Conservation (phyloP, 2,888 invertebrate species). For the Biston betularia region DNA sequence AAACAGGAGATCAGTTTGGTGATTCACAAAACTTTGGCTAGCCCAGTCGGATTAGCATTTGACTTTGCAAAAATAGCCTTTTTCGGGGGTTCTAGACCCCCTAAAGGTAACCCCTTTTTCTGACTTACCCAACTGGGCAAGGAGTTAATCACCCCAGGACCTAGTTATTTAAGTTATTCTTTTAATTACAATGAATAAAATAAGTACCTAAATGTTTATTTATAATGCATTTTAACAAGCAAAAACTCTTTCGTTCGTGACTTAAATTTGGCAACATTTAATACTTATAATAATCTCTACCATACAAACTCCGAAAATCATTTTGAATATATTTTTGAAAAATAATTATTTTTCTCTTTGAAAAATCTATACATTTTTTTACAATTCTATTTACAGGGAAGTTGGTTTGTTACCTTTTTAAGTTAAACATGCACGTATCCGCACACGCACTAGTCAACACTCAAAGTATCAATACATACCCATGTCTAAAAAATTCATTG, state of each 20-base stretch:
- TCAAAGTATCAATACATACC: neutral
- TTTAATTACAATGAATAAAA: too few species aligned
- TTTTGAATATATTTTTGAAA: constrained; percentile 46
- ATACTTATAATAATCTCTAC: constrained; percentile 51
- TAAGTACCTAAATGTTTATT: too few species aligned
- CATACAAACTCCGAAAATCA: constrained; percentile 36
- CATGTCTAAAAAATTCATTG: neutral
- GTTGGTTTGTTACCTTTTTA: constrained; percentile 31
- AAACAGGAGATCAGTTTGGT: neutral
- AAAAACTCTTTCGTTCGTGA: constrained; percentile 42
- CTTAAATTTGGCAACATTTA: constrained; percentile 64
- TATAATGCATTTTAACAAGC: neutral
- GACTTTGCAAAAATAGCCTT: neutral
- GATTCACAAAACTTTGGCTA: too few species aligned
- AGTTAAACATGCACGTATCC: neutral
- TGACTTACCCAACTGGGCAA: too few species aligned
- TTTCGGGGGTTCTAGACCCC: too few species aligned
- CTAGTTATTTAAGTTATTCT: too few species aligned
- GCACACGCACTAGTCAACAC: neutral
- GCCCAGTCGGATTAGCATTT: neutral
- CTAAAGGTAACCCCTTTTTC: too few species aligned
- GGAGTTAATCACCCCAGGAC: too few species aligned
- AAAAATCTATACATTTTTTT: constrained; percentile 49
- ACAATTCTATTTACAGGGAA: constrained; percentile 42
- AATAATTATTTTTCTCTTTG: constrained; percentile 49